Evolutionary conservation across 2,113 vertebrate species (phyloP), one percentile per base, ranked within the genome.

Genomic region (Otus sunia): DNA sequence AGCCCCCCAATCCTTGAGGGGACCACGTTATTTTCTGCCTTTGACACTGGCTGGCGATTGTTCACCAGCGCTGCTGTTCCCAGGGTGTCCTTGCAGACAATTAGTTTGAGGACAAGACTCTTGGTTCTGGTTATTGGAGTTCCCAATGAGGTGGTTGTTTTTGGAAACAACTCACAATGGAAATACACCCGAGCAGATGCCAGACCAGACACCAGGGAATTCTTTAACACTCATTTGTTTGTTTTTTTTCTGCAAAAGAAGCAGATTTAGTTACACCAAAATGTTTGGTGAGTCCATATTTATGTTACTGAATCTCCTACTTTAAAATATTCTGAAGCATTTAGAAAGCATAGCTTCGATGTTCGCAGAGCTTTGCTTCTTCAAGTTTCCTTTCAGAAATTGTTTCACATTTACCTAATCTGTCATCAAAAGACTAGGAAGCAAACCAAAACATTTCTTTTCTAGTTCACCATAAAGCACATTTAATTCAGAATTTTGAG

Each of bases 31-130:
- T 27, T 58, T 68, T 39, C 53, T 60, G 56, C 66, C 34, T 20
- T 23, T 45, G 59, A 7, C 64, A 23, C 37, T 8, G 1, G 5
- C 43, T 32, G 45, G 6, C 0, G 0, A 4, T 36, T 0, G 1
- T 30, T 47, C 5, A 15, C 5, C 17, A 12, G 30, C 2, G 7
- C 43, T 34, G 50, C 64, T 58, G 26, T 23, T 82, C 29, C 29
- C 32, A 7, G 32, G 23, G 15, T 8, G 8, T 26, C 66, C 39
- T 39, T 63, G 45, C 27, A 60, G 85, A 32, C 7, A 39, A 9
- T 36, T 18, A 30, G 9, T 13, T 29, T 18, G 55, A 77, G 64
- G 77, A 29, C 21, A 66, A 14, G 30, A 1, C 7, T 32, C 82
- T 45, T 64, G 0, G 0, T 71, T 79, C 32, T 47, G 53, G 26